phyloP scores from a whole-genome alignment of 2,888 invertebrate species.

The Ametastegia equiseti region DNA sequence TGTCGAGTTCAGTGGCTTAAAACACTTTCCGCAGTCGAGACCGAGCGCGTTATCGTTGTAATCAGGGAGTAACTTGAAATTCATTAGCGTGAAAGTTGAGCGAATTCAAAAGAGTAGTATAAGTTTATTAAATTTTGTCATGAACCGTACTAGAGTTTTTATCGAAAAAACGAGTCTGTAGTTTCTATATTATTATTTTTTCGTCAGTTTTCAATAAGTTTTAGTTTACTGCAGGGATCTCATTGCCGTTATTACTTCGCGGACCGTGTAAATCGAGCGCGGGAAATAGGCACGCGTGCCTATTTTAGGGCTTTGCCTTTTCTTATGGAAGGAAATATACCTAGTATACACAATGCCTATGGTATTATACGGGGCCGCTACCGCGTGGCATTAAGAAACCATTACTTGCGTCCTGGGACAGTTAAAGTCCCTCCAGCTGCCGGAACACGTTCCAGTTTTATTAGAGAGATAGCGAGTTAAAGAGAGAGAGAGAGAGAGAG shows the following conservation, averaged over 20 bases:
- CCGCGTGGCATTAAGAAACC: conserved; percentile 39
- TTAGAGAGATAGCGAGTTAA: conserved; percentile 19
- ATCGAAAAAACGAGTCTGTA: no score
- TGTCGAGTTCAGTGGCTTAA: no score
- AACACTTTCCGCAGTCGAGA: no score
- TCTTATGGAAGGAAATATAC: neutral
- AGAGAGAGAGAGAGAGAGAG: neutral
- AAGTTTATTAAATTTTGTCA: no score
- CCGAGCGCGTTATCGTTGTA: no score
- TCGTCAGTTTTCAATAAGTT: neutral
- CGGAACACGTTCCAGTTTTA: conserved; percentile 40
- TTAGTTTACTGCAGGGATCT: neutral
- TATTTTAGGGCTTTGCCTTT: neutral
- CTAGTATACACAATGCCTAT: neutral
- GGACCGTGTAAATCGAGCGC: neutral
- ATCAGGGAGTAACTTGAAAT: no score
- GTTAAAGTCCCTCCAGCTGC: conserved; percentile 39
- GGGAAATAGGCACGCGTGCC: neutral
- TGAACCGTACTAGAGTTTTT: no score
- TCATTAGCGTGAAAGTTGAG: no score
- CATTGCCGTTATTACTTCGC: neutral
- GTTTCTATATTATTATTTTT: neutral
- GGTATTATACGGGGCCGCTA: conserved; percentile 21
- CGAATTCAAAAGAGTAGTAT: no score
- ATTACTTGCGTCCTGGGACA: conserved; percentile 34